Evolutionary conservation across 2,797 vertebrate species (phyloP).

Genomic region (Peromyscus eremicus): DNA sequence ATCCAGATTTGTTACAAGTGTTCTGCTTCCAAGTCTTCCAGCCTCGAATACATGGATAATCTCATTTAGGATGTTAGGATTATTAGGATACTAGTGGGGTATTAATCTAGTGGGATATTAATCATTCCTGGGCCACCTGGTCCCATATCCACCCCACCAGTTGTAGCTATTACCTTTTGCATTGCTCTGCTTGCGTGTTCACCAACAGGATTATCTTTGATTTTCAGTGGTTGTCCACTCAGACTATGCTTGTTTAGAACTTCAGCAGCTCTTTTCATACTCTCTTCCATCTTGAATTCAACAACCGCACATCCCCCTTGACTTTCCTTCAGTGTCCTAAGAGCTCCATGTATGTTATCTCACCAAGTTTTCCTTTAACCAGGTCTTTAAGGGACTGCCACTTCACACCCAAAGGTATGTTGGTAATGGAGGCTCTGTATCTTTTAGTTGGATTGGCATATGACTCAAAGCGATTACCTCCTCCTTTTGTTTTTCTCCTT

Average conservation of each 20-base stretch:
- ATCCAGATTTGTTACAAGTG: slow-evolving; percentile 98
- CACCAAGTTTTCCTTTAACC: slow-evolving; percentile 94
- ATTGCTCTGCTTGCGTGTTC: slow-evolving; percentile 95
- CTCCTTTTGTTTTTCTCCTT: slow-evolving; percentile 97
- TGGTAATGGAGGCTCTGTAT: slow-evolving; percentile 97
- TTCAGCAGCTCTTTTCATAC: slow-evolving; percentile 97
- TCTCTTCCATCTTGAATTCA: background rate
- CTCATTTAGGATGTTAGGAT: slow-evolving; percentile 97
- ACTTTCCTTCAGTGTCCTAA: background rate
- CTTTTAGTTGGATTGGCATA: slow-evolving; percentile 90
- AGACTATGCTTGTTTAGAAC: slow-evolving; percentile 98
- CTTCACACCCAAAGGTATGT: slow-evolving; percentile 98
- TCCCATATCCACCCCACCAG: slow-evolving; percentile 91
- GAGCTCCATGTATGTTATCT: background rate
- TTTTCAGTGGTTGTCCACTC: slow-evolving; percentile 96
- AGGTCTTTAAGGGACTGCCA: slow-evolving; percentile 98
- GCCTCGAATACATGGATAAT: slow-evolving; percentile 97
- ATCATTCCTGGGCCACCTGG: slow-evolving; percentile 93
- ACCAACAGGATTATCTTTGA: slow-evolving; percentile 97
- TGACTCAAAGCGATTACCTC: slow-evolving; percentile 94
- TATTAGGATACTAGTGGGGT: slow-evolving; percentile 97
- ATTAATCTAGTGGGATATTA: slow-evolving; percentile 95
- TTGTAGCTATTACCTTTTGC: slow-evolving; percentile 90
- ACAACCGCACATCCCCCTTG: background rate
- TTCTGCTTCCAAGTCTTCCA: slow-evolving; percentile 96